phyloP scores from a whole-genome alignment of 1,140 invertebrate species.

The Coelopa frigida region DNA sequence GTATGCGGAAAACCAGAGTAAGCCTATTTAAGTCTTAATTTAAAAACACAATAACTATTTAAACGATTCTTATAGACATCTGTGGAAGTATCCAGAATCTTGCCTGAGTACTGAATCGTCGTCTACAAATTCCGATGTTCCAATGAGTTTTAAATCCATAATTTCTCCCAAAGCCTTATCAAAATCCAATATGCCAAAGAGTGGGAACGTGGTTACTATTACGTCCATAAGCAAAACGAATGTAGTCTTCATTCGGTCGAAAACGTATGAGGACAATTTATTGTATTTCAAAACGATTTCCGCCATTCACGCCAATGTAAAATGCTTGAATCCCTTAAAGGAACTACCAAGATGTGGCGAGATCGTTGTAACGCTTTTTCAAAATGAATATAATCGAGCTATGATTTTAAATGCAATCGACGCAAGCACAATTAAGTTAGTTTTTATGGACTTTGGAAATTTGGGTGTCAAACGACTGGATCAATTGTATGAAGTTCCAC shows the following conservation, averaged over 20 bases:
- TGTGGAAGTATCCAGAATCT: no score
- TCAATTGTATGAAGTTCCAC: constrained; percentile 21
- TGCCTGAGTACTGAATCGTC: no score
- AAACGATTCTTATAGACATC: no score
- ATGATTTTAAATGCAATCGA: constrained; percentile 26
- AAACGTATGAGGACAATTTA: constrained; percentile 22
- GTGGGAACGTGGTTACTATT: constrained; percentile 22
- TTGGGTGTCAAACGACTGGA: constrained; percentile 21
- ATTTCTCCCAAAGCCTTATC: not conserved
- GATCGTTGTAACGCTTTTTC: constrained; percentile 24
- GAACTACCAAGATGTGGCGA: constrained; percentile 22
- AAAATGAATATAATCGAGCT: constrained; percentile 21
- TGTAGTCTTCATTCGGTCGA: constrained; percentile 29
- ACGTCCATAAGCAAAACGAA: constrained; percentile 32
- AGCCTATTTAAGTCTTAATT: not conserved
- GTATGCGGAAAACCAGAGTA: constrained; percentile 13
- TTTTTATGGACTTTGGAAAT: constrained; percentile 34
- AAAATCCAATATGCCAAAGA: constrained; percentile 15
- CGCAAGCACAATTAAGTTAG: constrained; percentile 21
- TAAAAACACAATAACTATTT: not conserved
- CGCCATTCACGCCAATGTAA: constrained; percentile 5
- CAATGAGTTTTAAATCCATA: no score
- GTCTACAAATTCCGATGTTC: not conserved
- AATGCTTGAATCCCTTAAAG: constrained; percentile 11
- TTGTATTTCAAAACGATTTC: constrained; percentile 14